phyloP scores from a whole-genome alignment of 2,888 invertebrate genomes.

The Chromoteleia sp. region DNA sequence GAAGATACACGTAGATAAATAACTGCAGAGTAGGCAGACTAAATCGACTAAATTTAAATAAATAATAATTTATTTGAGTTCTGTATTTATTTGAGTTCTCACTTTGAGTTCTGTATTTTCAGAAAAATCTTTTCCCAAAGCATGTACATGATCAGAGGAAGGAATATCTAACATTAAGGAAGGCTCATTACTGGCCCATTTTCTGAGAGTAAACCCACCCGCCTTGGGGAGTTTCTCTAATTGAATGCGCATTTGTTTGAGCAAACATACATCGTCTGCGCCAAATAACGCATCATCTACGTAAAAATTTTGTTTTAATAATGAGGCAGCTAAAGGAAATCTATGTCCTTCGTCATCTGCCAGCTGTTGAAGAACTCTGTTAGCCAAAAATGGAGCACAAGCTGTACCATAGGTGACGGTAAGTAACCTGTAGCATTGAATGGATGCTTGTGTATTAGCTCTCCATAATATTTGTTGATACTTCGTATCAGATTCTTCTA shows the following conservation, averaged over 20 bases:
- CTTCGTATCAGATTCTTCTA: background rate
- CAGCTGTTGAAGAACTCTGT: conserved; percentile 1
- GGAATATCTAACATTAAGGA: background rate
- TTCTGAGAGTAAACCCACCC: conserved; percentile 1
- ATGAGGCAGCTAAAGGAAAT: background rate
- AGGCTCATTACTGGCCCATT: background rate
- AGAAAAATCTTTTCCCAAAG: background rate
- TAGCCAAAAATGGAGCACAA: conserved; percentile 2
- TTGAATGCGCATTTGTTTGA: background rate
- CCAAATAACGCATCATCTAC: conserved; percentile 4
- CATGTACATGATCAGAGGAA: background rate
- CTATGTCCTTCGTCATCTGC: conserved; percentile 6
- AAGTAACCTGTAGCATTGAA: background rate
- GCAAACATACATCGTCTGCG: background rate
- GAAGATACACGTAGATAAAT: conserved; percentile 20
- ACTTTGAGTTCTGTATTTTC: too few relatives aligned
- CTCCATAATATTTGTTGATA: conserved; percentile 16
- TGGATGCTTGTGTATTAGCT: too few relatives aligned
- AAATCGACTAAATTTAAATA: background rate
- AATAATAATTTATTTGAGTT: too few relatives aligned
- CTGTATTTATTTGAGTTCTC: too few relatives aligned
- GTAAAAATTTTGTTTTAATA: conserved; percentile 1
- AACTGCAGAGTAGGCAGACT: too few relatives aligned
- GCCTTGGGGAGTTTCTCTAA: background rate
- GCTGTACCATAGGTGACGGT: conserved; percentile 10